These are phyloP conservation scores for Barbus barbus DNA, from an alignment of 2,113 vertebrate species.

Conservation along the genomic window DNA sequence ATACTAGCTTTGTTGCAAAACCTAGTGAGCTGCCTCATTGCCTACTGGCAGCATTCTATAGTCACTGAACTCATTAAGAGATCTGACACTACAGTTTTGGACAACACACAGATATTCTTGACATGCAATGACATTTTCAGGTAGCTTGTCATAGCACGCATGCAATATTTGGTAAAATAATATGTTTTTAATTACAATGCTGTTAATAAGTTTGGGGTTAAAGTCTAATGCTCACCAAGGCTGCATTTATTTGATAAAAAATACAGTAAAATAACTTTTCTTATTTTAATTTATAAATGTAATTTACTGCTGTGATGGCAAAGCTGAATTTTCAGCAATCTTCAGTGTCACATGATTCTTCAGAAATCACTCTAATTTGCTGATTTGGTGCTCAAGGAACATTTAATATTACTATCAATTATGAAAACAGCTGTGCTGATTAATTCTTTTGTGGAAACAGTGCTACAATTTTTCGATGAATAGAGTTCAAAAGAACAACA, in stretches of 20 bases:
- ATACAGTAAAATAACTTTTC: neutral
- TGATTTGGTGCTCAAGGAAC: neutral
- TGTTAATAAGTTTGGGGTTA: neutral
- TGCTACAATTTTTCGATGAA: neutral
- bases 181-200: neutral
- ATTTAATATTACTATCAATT: neutral
- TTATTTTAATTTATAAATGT: too few species aligned
- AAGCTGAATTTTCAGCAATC: neutral
- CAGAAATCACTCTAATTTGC: neutral
- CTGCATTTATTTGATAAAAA: neutral
- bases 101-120: neutral
- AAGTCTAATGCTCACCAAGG: neutral
- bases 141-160: neutral
- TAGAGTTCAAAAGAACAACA: too few species aligned
- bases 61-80: neutral
- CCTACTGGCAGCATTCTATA: neutral
- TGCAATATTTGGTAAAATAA: neutral
- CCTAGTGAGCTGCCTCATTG: neutral
- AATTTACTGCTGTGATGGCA: too few species aligned
- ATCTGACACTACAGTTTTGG: neutral
- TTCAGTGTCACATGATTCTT: neutral
- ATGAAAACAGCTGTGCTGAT: neutral
- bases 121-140: neutral
- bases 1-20: slow-evolving; percentile 19
- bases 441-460: neutral